Evolutionary conservation across 2,113 vertebrate genomes (phyloP).

Genomic region (Fulmarus glacialis): DNA sequence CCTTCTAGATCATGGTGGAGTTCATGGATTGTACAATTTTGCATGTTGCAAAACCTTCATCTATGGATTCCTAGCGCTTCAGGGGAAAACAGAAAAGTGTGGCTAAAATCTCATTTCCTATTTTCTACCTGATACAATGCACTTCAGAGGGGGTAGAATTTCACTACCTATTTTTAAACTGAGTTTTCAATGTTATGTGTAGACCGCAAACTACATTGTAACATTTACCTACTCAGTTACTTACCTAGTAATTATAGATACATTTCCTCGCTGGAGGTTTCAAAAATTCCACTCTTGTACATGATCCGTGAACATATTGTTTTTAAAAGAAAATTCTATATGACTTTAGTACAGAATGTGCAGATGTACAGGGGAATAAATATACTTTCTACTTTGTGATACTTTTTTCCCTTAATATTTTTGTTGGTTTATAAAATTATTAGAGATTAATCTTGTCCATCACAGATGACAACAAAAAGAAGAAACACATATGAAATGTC

Average conservation of each 20-base stretch:
- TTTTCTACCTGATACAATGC: background rate
- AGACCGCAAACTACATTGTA: background rate
- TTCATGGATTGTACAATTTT: background rate
- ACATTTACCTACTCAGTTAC: background rate
- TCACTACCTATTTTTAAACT: background rate
- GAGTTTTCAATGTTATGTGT: background rate
- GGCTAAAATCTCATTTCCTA: background rate
- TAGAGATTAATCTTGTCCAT: background rate
- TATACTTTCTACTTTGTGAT: background rate
- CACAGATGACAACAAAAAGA: background rate
- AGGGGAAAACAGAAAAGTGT: fast-evolving
- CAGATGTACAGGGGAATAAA: background rate
- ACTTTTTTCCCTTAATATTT: background rate
- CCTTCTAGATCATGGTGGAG: background rate
- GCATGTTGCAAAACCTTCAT: fast-evolving
- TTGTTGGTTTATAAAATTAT: background rate
- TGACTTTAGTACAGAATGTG: fast-evolving
- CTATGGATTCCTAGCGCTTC: background rate
- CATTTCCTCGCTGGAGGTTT: fast-evolving
- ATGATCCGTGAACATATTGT: fast-evolving
- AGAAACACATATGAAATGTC: background rate
- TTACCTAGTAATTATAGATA: background rate
- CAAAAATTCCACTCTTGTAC: background rate
- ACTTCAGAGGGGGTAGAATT: background rate
- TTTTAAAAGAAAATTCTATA: background rate